Conservation (phyloP, 2,888 invertebrate genomes). For the Eupithecia pulchellata region DNA sequence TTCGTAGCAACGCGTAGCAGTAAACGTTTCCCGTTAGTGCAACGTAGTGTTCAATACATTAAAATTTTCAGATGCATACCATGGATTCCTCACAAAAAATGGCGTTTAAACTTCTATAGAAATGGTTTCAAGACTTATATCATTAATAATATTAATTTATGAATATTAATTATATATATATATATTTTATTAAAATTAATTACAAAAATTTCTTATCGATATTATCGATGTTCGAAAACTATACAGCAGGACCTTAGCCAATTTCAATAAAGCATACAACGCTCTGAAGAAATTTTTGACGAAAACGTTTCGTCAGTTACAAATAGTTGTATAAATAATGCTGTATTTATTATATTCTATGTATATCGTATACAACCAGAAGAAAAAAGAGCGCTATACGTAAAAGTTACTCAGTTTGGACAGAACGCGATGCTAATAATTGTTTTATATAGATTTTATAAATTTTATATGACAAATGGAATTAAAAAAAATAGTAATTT, state of each 20-base stretch:
- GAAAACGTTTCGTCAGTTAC: no score
- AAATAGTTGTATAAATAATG: not conserved
- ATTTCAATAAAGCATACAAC: not conserved
- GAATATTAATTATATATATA: no score
- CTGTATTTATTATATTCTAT: conserved; percentile 13
- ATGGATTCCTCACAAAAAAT: not conserved
- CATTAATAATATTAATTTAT: no score
- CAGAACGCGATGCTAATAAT: not conserved
- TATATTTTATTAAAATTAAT: no score
- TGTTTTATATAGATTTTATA: not conserved
- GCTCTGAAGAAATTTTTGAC: not conserved
- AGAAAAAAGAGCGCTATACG: not conserved
- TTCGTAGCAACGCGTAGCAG: not conserved
- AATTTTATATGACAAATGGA: not conserved
- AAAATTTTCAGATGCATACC: not conserved
- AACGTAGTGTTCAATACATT: not conserved
- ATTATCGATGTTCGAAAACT: not conserved
- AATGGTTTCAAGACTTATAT: not conserved
- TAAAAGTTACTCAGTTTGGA: not conserved
- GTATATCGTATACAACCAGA: conserved; percentile 3
- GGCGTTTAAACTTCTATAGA: not conserved
- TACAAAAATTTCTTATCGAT: no score
- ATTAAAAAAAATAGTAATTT: not conserved
- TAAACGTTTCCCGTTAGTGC: not conserved
- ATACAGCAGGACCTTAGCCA: not conserved